phyloP scores from a whole-genome alignment of 1,140 invertebrate genomes.

The Calephelis nemesis region DNA sequence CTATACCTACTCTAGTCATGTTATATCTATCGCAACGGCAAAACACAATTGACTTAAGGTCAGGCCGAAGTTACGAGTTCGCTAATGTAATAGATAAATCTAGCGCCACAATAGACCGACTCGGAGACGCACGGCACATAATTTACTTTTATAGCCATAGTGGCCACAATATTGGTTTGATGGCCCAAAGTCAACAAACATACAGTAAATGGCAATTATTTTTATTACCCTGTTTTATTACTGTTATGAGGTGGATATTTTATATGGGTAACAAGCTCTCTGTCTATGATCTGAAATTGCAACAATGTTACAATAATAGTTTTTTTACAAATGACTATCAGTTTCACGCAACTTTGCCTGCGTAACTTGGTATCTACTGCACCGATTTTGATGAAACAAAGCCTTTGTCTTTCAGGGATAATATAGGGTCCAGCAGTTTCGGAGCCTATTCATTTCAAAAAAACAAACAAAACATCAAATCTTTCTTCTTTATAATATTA shows the following conservation, averaged over 20 bases:
- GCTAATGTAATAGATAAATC: constrained; percentile 14
- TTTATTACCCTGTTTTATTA: constrained; percentile 9
- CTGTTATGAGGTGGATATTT: constrained; percentile 1
- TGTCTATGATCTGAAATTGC: too few relatives aligned
- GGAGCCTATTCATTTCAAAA: too few relatives aligned
- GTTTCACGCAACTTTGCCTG: too few relatives aligned
- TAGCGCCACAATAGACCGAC: constrained; percentile 15
- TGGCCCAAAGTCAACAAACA: constrained; percentile 10
- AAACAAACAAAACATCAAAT: too few relatives aligned
- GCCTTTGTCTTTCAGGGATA: too few relatives aligned
- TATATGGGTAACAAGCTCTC: too few relatives aligned
- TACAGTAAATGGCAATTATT: constrained; percentile 14
- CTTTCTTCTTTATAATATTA: too few relatives aligned
- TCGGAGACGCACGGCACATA: constrained; percentile 11
- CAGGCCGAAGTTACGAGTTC: constrained; percentile 9
- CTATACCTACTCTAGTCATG: background rate
- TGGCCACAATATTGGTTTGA: constrained; percentile 13
- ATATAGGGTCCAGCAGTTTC: too few relatives aligned
- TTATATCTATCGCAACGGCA: constrained; percentile 2
- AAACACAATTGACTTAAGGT: background rate
- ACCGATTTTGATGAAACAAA: too few relatives aligned
- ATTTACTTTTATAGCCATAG: constrained; percentile 13
- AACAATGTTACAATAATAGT: too few relatives aligned
- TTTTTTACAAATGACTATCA: too few relatives aligned
- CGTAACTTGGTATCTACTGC: too few relatives aligned